phyloP scores from a whole-genome alignment of 1,140 invertebrate genomes.

The Melipona quadrifasciata region DNA sequence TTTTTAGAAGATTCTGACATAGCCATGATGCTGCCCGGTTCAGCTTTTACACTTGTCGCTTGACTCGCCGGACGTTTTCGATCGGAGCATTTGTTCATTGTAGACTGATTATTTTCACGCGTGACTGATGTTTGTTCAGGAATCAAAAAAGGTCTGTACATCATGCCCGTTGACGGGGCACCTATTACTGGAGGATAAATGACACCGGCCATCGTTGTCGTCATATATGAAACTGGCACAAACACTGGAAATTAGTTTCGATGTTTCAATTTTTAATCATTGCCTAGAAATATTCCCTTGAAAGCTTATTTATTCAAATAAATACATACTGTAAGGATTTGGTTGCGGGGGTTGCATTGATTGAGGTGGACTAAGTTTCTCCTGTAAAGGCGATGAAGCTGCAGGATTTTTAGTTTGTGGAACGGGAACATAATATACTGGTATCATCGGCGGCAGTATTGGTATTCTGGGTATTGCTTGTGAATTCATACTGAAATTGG shows the following conservation, averaged over 20 bases:
- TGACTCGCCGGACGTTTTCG: constrained; percentile 81
- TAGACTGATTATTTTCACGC: constrained; percentile 26
- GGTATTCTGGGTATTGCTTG: constrained; percentile 62
- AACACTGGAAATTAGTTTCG: constrained; percentile 47
- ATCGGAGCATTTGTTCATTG: constrained; percentile 39
- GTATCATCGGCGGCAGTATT: constrained; percentile 80
- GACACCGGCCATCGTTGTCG: constrained; percentile 80
- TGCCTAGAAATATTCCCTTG: background rate
- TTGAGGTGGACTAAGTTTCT: constrained; percentile 63
- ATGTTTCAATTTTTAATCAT: background rate
- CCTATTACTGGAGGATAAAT: constrained; percentile 83
- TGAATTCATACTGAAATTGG: constrained; percentile 47
- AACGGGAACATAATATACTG: constrained; percentile 84
- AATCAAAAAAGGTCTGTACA: constrained; percentile 80
- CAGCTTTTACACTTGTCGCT: constrained; percentile 85
- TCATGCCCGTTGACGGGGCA: constrained; percentile 72
- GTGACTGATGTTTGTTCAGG: constrained; percentile 61
- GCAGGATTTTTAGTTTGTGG: constrained; percentile 55
- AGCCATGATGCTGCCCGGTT: constrained; percentile 83
- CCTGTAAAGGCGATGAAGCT: constrained; percentile 50
- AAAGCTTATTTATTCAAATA: background rate
- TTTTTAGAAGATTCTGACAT: constrained; percentile 84
- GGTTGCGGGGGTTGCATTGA: constrained; percentile 51
- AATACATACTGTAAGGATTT: constrained; percentile 70
- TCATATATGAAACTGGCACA: constrained; percentile 65